phyloP scores from a whole-genome alignment of 2,797 vertebrate species.

The Catamblyrhynchus diadema region DNA sequence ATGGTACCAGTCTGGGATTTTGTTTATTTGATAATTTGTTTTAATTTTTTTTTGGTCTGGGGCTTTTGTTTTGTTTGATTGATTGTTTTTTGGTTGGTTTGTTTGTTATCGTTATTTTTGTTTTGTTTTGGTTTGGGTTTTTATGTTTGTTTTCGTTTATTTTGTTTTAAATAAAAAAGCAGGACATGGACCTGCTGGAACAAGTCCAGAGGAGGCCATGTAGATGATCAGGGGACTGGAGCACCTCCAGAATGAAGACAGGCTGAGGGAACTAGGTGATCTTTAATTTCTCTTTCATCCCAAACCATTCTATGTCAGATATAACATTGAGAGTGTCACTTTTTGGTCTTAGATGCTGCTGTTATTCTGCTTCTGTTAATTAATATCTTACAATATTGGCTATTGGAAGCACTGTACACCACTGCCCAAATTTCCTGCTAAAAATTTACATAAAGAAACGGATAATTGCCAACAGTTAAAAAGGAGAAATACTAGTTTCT shows the following conservation, averaged over 20 bases:
- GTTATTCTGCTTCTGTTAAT: background rate
- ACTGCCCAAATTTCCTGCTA: background rate
- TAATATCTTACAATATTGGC: background rate
- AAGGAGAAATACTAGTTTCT: background rate
- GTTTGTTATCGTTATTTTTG: no score
- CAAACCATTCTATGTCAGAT: background rate
- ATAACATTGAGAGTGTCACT: accelerated
- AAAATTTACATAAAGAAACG: background rate
- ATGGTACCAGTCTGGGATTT: background rate
- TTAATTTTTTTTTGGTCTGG: background rate
- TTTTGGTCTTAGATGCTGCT: background rate
- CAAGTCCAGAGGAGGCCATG: background rate
- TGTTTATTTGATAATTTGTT: background rate
- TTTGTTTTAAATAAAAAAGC: background rate
- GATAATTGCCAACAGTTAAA: background rate
- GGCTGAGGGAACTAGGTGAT: background rate
- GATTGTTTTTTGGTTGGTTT: background rate
- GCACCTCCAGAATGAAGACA: background rate
- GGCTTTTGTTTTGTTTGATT: background rate
- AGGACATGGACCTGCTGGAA: background rate
- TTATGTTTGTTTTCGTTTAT: no score
- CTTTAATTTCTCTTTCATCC: background rate
- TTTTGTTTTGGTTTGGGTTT: background rate
- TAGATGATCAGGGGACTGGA: background rate
- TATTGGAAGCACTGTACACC: accelerated